Evolutionary conservation across 2,797 vertebrate genomes (phyloP).

Genomic region (Jordanella pulchra): DNA sequence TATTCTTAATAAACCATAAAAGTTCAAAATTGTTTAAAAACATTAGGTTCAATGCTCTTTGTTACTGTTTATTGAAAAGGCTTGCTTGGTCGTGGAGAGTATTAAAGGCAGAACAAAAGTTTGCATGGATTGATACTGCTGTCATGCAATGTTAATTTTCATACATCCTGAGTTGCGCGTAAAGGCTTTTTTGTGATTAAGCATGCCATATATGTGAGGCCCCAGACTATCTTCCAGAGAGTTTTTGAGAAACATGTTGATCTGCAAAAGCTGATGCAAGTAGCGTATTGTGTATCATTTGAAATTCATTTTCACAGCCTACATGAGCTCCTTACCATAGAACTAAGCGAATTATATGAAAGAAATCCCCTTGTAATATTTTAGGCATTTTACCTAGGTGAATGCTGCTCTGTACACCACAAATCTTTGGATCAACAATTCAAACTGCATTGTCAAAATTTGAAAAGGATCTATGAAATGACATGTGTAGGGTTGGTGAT

Average conservation of each 20-base stretch:
- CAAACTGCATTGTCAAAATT: neutral
- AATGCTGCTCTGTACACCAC: neutral
- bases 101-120: no score
- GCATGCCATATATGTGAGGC: neutral
- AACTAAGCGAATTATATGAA: neutral
- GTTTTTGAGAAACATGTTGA: neutral
- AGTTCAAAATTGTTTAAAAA: no score
- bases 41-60: no score
- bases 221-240: neutral
- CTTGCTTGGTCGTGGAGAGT: no score
- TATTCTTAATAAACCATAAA: no score
- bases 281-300: neutral
- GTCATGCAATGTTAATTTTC: no score
- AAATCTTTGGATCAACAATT: neutral
- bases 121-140: no score
- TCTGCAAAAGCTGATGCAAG: neutral
- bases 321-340: neutral
- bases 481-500: neutral
- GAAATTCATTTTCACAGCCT: neutral
- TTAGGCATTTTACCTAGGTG: neutral
- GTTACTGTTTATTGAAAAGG: no score
- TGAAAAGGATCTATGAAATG: neutral
- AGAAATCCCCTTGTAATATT: neutral
- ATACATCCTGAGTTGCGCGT: no score
- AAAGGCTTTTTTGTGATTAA: no score